Conservation (phyloP, 53 echinoderm and acorn worm genomes). For the Henricia sp. region DNA sequence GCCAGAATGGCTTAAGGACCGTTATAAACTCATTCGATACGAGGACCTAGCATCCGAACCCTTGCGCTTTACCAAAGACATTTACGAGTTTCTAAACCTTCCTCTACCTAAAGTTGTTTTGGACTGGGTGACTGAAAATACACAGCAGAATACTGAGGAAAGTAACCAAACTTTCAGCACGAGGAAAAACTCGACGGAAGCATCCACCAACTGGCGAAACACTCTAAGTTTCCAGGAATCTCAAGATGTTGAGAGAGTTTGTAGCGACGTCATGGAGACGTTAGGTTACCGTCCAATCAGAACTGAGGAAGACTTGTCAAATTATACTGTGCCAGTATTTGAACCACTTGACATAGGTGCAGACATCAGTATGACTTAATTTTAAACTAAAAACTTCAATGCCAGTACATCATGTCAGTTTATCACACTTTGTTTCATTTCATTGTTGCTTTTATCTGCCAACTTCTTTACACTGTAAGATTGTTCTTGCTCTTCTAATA, state of each 20-base stretch:
- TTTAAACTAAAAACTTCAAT: not conserved
- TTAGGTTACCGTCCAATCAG: constrained; percentile 68
- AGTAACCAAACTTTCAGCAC: constrained; percentile 80
- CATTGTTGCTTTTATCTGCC: not conserved
- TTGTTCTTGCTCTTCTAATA: too few relatives aligned
- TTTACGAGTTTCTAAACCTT: constrained; percentile 80
- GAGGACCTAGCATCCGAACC: constrained; percentile 87
- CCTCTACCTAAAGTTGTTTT: constrained; percentile 54
- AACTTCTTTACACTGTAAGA: too few relatives aligned
- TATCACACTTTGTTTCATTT: not conserved
- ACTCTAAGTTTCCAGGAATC: constrained; percentile 68
- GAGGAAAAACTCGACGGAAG: constrained; percentile 78
- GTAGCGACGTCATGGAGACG: constrained; percentile 75
- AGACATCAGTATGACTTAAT: constrained; percentile 48
- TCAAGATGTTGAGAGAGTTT: constrained; percentile 67
- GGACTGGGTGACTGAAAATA: constrained; percentile 77
- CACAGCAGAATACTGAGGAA: constrained; percentile 46
- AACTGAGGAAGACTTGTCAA: constrained; percentile 48
- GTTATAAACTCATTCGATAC: constrained; percentile 87
- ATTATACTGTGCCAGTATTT: constrained; percentile 49
- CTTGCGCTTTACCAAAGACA: constrained; percentile 64
- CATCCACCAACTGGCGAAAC: constrained; percentile 74
- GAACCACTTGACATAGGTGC: constrained; percentile 53
- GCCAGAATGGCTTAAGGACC: constrained; percentile 76
- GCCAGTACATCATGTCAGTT: not conserved